phyloP scores from a whole-genome alignment of 2,888 invertebrate genomes.

The Acanthoscelides obtectus region DNA sequence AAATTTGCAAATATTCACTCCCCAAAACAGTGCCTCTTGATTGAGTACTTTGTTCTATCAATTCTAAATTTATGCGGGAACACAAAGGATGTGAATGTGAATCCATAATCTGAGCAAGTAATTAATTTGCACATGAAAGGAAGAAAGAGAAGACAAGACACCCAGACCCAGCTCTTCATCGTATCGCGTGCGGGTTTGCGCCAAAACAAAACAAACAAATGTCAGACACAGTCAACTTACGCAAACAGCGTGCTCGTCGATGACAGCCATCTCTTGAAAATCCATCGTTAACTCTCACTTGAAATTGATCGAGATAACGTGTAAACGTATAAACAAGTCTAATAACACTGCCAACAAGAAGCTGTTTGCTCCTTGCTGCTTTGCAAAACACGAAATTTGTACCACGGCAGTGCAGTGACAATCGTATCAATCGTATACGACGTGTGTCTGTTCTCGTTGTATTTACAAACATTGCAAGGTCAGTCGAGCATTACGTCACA shows the following conservation, averaged over 20 bases:
- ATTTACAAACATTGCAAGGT: conserved; percentile 77
- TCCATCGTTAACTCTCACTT: conserved; percentile 49
- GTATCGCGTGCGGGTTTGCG: neutral
- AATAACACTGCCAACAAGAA: no score
- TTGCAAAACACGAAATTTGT: conserved; percentile 38
- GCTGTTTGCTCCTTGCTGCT: no score
- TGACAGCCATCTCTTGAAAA: conserved; percentile 59
- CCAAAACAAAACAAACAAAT: conserved; percentile 11
- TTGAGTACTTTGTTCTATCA: neutral
- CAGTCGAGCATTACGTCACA: conserved; percentile 51
- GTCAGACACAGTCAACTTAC: conserved; percentile 51
- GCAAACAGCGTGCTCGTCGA: conserved; percentile 58
- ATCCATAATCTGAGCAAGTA: neutral
- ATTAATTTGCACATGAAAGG: neutral
- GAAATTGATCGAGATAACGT: conserved; percentile 31
- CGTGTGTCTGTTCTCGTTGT: conserved; percentile 34
- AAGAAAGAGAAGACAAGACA: neutral
- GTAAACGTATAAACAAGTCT: conserved; percentile 18
- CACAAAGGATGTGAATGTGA: neutral
- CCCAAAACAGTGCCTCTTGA: conserved; percentile 17
- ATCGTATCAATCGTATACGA: conserved; percentile 46
- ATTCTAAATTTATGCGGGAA: neutral
- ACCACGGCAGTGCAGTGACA: no score
- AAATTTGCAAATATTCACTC: neutral
- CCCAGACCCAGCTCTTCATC: no score